Base-by-base conservation (phyloP, 2,113 vertebrate genomes). In the Trochalopteron elliotii region DNA sequence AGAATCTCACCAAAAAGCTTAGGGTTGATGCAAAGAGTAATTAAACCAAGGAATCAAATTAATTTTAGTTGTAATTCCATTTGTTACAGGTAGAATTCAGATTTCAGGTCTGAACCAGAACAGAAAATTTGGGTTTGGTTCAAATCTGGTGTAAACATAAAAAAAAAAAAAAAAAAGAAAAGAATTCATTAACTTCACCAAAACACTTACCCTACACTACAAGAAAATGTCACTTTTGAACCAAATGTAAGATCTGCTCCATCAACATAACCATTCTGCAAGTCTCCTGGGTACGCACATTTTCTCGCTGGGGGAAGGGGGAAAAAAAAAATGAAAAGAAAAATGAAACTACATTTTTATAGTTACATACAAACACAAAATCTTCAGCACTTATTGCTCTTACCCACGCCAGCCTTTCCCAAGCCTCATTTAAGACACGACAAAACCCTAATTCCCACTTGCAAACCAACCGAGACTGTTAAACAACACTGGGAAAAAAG, bases 141-240 rank as follows among this genome's bases (percentile, higher is more conserved):
- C 59, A 84, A 68, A 69, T 61, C 9, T 50, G 7, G 6, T 24
- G 20, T 45, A 60, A 84, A 68, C 8, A 39, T 12, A n/a, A 52
- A 52, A 11, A n/a, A 23, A 47, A 52, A n/a, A 52, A n/a, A n/a
- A 56, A 11, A 37, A 27, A 47, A 44, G 5, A 55, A 71, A 39
- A 45, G 2, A 5, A 87, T 37, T 53, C 4, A 59, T 80, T 64
- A 61, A 40, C 16, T 65, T 77, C 25, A 71, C 21, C 27, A 69
- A 83, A 69, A 69, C 25, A 97, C 97, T 97, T 81, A 98, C 98
- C 98, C 98, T 8, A 9, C 2, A 3, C 53, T 7, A 94, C 98
- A 98, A 39, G 12, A 57, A 94, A 97, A 96, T 12, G 19, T 83
- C 78, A 45, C 7, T 20, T 9, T 9, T 25, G 91, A 63, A 52